Evolutionary conservation across 2,888 invertebrate genomes (phyloP).

Genomic region (Cistogaster globosa): DNA sequence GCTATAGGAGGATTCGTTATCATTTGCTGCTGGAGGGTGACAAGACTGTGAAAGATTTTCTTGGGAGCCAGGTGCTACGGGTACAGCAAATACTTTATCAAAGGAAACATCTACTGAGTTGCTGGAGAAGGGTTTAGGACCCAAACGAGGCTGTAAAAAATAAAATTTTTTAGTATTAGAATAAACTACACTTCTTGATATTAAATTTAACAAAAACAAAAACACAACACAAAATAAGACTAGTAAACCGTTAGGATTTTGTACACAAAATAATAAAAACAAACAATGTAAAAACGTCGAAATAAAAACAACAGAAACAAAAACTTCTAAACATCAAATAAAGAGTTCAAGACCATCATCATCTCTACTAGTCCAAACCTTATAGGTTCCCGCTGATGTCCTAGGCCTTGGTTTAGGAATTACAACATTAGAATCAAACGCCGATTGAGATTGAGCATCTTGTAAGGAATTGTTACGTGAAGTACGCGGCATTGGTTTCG

Average conservation of each 20-base stretch:
- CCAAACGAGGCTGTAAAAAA: constrained; percentile 89
- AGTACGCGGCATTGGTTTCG: constrained; percentile 91
- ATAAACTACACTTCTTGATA: neutral
- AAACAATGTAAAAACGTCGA: neutral
- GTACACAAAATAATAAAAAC: constrained; percentile 7
- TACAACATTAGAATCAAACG: constrained; percentile 78
- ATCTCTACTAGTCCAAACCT: constrained; percentile 84
- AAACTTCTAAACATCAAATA: constrained; percentile 25
- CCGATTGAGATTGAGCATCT: constrained; percentile 84
- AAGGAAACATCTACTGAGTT: constrained; percentile 90
- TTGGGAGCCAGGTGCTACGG: constrained; percentile 86
- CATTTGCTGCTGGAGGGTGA: constrained; percentile 59
- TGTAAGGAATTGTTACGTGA: constrained; percentile 89
- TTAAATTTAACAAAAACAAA: neutral
- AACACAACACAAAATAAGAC: constrained; percentile 6
- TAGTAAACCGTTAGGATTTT: neutral
- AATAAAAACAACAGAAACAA: neutral
- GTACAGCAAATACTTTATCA: constrained; percentile 92
- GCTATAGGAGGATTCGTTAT: constrained; percentile 40
- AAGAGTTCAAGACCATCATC: constrained; percentile 37
- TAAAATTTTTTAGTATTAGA: constrained; percentile 29
- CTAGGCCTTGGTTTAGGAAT: constrained; percentile 86
- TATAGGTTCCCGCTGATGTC: constrained; percentile 90
- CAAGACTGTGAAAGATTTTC: constrained; percentile 78
- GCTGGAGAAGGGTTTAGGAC: constrained; percentile 93